A percentile compares a stretch with the other conserved stretches of the same genome.
Conservation (phyloP, 2,797 vertebrate species). For the Odontamblyopus lacepedii region DNA sequence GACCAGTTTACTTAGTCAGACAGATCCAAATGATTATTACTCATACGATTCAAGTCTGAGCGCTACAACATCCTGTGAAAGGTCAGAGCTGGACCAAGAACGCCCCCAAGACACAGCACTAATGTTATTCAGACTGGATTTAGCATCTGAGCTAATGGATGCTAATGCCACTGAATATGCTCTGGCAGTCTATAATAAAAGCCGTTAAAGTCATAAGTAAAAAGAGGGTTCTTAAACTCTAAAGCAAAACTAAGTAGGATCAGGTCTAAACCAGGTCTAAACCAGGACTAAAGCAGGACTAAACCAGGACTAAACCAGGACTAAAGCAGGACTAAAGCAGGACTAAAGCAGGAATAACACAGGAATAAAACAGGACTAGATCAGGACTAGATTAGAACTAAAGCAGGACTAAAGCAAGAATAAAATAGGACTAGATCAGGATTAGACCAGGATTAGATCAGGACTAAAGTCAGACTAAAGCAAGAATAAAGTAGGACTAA, state of each 20-base stretch:
- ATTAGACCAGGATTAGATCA: no score
- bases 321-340: no score
- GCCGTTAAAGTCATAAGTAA: no score
- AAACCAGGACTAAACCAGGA: no score
- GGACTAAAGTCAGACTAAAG: no score
- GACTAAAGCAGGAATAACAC: no score
- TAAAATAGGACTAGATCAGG: no score
- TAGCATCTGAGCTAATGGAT: slow-evolving; percentile 1
- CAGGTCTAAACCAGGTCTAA: background rate
- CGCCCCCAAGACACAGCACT: background rate
- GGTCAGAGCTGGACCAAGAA: slow-evolving; percentile 1
- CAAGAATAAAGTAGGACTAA: no score
- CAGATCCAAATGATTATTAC: background rate
- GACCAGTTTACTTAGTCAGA: background rate
- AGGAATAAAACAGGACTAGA: no score
- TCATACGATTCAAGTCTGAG: slow-evolving; percentile 2
- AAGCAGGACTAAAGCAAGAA: no score
- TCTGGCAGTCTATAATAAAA: background rate
- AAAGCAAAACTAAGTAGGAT: background rate
- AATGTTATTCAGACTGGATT: slow-evolving; percentile 1
- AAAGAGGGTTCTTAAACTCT: background rate
- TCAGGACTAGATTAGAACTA: no score
- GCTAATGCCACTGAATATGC: slow-evolving; percentile 14
- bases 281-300: background rate
- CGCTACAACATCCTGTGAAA: background rate